Conservation (phyloP, 2,888 invertebrate genomes). For the Drosophila nigricruria region DNA sequence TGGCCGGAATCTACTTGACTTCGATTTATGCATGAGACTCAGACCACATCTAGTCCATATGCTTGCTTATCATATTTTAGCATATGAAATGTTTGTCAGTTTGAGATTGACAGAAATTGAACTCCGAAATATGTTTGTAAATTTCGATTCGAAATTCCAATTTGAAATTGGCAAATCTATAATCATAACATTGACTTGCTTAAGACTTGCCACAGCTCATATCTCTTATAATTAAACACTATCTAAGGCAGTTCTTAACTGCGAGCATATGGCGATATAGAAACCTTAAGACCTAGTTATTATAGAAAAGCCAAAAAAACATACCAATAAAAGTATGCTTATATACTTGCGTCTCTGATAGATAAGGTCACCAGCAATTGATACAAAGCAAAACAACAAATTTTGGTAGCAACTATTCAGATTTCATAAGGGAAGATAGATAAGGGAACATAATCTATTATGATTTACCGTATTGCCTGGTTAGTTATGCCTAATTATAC, state of each 20-base stretch:
- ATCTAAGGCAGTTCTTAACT: background rate
- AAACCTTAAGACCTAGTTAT: background rate
- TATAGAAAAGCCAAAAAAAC: conserved; percentile 9
- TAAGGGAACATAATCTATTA: conserved; percentile 31
- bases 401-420: conserved; percentile 12
- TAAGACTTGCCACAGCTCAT: background rate
- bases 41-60: conserved; percentile 20
- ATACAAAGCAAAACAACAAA: conserved; percentile 24
- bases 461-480: conserved; percentile 10
- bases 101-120: conserved; percentile 51
- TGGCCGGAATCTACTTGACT: conserved; percentile 36
- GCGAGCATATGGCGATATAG: conserved; percentile 7
- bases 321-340: conserved; percentile 14
- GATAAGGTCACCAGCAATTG: conserved; percentile 27
- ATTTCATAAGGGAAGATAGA: conserved; percentile 26
- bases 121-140: conserved; percentile 5
- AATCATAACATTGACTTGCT: background rate
- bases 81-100: conserved; percentile 49
- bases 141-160: conserved; percentile 12
- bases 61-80: conserved; percentile 67
- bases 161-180: background rate
- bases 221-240: background rate
- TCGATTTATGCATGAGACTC: conserved; percentile 67
- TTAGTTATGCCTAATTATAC: conserved; percentile 15
- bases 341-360: conserved; percentile 16